These are phyloP conservation scores for Paramormyrops hopkinsi DNA, from an alignment of 2,797 vertebrate genomes.

Conservation along the genomic window DNA sequence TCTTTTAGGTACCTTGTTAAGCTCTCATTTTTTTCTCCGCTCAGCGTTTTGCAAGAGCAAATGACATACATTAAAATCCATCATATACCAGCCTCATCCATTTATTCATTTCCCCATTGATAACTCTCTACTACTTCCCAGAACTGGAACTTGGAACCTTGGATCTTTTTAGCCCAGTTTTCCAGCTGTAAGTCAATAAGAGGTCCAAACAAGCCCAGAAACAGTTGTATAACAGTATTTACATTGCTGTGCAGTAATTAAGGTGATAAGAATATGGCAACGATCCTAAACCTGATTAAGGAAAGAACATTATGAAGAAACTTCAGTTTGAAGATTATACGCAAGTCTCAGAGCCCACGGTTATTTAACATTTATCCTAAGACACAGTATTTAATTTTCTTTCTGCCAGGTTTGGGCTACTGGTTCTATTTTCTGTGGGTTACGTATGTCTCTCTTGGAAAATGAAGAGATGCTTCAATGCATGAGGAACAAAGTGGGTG, in stretches of 20 bases:
- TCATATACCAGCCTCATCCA: not conserved
- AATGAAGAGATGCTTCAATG: not conserved
- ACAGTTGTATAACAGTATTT: slow-evolving; percentile 75
- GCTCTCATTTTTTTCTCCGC: slow-evolving; percentile 29
- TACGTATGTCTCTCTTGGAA: not conserved
- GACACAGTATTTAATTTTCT: not conserved
- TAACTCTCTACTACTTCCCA: slow-evolving; percentile 1
- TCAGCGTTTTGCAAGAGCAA: slow-evolving; percentile 41
- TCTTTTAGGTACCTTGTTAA: slow-evolving; percentile 32
- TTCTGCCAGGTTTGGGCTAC: not conserved
- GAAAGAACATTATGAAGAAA: slow-evolving; percentile 52
- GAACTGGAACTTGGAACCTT: not conserved
- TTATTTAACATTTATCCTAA: slow-evolving; percentile 17
- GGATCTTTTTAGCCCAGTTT: slow-evolving; percentile 17
- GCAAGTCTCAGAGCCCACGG: slow-evolving; percentile 34
- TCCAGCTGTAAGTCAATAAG: slow-evolving; percentile 45
- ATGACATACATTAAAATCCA: slow-evolving; percentile 30
- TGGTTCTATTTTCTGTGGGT: not conserved
- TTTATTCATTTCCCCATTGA: not conserved
- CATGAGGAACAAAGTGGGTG: not conserved
- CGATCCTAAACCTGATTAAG: slow-evolving; percentile 77
- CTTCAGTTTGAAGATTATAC: slow-evolving; percentile 56
- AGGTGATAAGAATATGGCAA: slow-evolving; percentile 71
- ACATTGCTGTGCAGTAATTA: slow-evolving; percentile 78
- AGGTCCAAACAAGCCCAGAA: slow-evolving; percentile 62